Conservation (phyloP, 1,140 invertebrate species). For the Philotrypesis tridentata region DNA sequence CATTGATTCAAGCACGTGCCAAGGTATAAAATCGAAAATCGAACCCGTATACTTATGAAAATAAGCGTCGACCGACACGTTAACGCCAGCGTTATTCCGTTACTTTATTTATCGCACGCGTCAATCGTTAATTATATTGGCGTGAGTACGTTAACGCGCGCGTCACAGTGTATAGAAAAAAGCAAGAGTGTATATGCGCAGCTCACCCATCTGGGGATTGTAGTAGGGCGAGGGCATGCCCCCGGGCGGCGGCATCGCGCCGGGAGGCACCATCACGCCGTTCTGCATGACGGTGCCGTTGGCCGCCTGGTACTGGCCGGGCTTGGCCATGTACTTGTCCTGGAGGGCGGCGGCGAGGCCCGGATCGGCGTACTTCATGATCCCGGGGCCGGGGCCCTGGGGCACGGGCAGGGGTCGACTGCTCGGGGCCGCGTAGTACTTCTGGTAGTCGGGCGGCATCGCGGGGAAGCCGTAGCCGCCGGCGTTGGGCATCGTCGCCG, state of each 20-base stretch:
- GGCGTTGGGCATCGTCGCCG: slow-evolving; percentile 61
- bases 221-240: slow-evolving; percentile 64
- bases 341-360: slow-evolving; percentile 57
- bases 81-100: too few species aligned
- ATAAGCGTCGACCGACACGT: too few species aligned
- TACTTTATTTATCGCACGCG: too few species aligned
- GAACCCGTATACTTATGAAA: too few species aligned
- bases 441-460: slow-evolving; percentile 62
- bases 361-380: slow-evolving; percentile 64
- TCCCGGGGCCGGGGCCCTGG: slow-evolving; percentile 53
- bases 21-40: too few species aligned
- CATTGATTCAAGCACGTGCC: too few species aligned
- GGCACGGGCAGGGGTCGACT: slow-evolving; percentile 33
- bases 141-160: too few species aligned
- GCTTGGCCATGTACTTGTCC: slow-evolving; percentile 64
- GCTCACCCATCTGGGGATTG: slow-evolving; percentile 56
- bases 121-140: too few species aligned
- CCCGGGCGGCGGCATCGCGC: slow-evolving; percentile 50
- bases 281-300: slow-evolving; percentile 58
- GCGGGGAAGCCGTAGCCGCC: slow-evolving; percentile 44
- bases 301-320: slow-evolving; percentile 60
- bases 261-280: slow-evolving; percentile 53
- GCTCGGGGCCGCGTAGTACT: slow-evolving; percentile 57
- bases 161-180: too few species aligned
- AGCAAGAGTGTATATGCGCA: too few species aligned